Evolutionary conservation across 2,797 vertebrate genomes (phyloP).

Genomic region (Sciaenops ocellatus): DNA sequence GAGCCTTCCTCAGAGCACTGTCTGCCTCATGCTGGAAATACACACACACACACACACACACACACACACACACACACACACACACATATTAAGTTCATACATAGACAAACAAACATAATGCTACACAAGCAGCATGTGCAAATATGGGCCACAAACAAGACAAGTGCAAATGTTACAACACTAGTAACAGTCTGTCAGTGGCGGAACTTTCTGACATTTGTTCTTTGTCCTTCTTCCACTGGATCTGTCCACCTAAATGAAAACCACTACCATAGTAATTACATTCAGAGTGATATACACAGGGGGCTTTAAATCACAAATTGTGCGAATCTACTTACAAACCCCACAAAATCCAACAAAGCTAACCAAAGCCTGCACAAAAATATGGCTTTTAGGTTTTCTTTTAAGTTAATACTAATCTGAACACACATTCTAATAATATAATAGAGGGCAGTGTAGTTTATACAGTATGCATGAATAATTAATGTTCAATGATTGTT

Average conservation of each 20-base stretch:
- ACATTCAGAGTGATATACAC: not conserved
- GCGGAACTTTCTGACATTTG: not conserved
- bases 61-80: not conserved
- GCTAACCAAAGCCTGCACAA: not conserved
- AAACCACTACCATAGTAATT: not conserved
- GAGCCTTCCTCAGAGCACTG: slow-evolving; percentile 91
- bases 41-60: not conserved
- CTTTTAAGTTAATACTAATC: not conserved
- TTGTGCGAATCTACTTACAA: not conserved
- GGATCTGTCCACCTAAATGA: not conserved
- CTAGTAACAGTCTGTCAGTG: not conserved
- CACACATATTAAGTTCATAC: not conserved
- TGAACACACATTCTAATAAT: not conserved
- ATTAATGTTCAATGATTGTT: not conserved
- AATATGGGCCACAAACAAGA: not conserved
- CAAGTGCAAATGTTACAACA: not conserved
- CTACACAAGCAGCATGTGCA: not conserved
- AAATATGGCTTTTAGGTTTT: not conserved
- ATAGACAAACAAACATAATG: not conserved
- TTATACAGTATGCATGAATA: not conserved
- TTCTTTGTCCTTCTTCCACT: not conserved
- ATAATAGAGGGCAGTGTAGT: not conserved
- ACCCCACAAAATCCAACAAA: not conserved
- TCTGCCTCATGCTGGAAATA: slow-evolving; percentile 92
- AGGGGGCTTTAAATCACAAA: not conserved